A percentile compares a stretch with the other conserved stretches of the same genome.
Conservation (phyloP, 2,797 vertebrate genomes). For the Sebastes ruberrimus region DNA sequence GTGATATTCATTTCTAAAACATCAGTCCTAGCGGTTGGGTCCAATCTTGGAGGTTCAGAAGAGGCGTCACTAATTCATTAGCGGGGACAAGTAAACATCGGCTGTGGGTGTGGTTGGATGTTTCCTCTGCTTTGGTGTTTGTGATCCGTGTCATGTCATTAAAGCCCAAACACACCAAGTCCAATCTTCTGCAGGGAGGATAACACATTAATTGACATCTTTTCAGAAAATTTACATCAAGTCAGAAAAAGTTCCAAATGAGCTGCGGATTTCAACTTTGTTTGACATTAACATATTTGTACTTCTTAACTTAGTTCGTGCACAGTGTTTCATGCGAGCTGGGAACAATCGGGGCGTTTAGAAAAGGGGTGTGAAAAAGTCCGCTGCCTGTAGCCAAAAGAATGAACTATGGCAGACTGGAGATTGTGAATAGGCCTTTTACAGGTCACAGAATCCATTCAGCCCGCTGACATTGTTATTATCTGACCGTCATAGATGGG, state of each 20-base stretch:
- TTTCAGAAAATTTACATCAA: conserved; percentile 59
- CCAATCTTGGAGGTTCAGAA: background rate
- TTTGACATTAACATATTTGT: conserved; percentile 63
- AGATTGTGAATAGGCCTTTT: conserved; percentile 95
- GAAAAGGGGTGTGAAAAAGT: conserved; percentile 91
- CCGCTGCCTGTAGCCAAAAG: conserved; percentile 91
- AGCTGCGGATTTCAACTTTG: conserved; percentile 60
- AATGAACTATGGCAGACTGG: conserved; percentile 90
- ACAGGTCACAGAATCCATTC: conserved; percentile 98
- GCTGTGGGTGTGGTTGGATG: conserved; percentile 46
- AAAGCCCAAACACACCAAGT: conserved; percentile 65
- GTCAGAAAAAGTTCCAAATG: conserved; percentile 75
- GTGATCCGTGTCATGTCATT: conserved; percentile 78
- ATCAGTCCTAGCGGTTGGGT: background rate
- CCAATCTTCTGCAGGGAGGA: conserved; percentile 37
- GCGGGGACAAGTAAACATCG: conserved; percentile 39
- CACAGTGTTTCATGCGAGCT: conserved; percentile 79
- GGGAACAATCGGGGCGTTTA: conserved; percentile 89
- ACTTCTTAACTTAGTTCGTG: conserved; percentile 83
- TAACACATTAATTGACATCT: conserved; percentile 47
- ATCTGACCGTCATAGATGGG: conserved; percentile 93
- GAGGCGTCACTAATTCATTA: conserved; percentile 17
- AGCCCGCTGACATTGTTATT: conserved; percentile 93
- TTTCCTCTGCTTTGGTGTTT: conserved; percentile 68
- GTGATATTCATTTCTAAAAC: background rate